Base-by-base conservation (phyloP, 2,888 invertebrate species). In the Temnothorax ravouxi region DNA sequence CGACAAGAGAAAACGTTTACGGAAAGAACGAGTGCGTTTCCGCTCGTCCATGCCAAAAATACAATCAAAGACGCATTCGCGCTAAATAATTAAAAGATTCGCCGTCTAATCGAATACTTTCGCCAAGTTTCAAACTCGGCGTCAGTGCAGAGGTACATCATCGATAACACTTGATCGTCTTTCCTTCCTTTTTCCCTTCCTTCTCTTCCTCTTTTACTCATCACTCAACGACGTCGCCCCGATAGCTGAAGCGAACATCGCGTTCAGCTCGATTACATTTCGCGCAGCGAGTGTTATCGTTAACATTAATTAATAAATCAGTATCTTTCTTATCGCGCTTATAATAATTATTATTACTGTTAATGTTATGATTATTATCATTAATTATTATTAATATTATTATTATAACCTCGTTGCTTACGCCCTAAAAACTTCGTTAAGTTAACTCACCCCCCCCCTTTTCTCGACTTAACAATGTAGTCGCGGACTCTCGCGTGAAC, bases 321-420 rank as follows among this genome's bases (percentile, higher is more conserved):
- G 79, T 71, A 81, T 80, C 44, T 59, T 34, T 76, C 61, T 52
- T 74, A 44, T 38, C 54, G 44, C 75, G 50, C 29, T 75, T 74
- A 66, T 61, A 54, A 29, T 25, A 54, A 29, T 25, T 52, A 64
- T 67, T 72, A 44, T 62, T 66, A 76, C 64, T 82, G 67, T 67
- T 77, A 54, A 64, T 74, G 21, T 74, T 61, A 66, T 54, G 66
- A 77, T 83, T 52, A 85, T 66, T 61, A 62, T 77, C 50, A 72
- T 80, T 76, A 84, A 52, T 82, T 56, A 82, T 86, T 72, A 67
- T 74, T 76, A 67, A 80, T 59, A 69, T 66, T 81, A 47, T 52
- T 59, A 86, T 90, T 90, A 86, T 91, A 86, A 88, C 87, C 87
- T 87, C 86, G 86, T 90, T 88, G 87, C 86, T 90, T 90, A 90